Conservation (phyloP, 2,888 invertebrate genomes). For the Globia sparganii region DNA sequence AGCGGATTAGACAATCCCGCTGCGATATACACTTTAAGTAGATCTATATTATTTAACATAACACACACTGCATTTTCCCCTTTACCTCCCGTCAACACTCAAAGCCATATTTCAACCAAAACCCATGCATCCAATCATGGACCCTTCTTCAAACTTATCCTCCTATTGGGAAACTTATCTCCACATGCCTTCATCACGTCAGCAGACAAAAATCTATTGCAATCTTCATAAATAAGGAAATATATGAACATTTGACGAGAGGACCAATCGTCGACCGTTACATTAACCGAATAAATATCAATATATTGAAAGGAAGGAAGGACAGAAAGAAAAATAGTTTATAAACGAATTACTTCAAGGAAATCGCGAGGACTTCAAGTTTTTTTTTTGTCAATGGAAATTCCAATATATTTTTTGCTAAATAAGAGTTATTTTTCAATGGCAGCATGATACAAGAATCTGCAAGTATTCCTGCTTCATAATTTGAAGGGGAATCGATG, state of each 20-base stretch:
- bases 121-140: conserved; percentile 37
- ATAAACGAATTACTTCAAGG: conserved; percentile 49
- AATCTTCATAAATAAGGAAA: conserved; percentile 61
- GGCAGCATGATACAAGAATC: background rate
- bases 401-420: background rate
- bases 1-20: too few relatives aligned
- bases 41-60: background rate
- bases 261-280: conserved; percentile 20
- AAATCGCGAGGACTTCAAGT: conserved; percentile 17
- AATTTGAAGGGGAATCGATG: conserved; percentile 39
- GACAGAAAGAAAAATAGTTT: conserved; percentile 37
- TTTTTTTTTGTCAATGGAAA: background rate
- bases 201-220: conserved; percentile 39
- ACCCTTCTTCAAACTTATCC: conserved; percentile 30
- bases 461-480: conserved; percentile 28
- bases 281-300: conserved; percentile 56
- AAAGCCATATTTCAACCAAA: conserved; percentile 23
- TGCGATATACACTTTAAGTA: background rate
- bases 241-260: conserved; percentile 33
- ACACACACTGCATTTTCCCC: background rate
- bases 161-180: conserved; percentile 43
- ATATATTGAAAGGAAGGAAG: conserved; percentile 23
- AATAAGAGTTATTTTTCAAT: background rate
- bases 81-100: background rate
- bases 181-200: conserved; percentile 25